Percentiles rank a stretch among this genome's conserved stretches.
phyloP scores from a whole-genome alignment of 2,113 vertebrate genomes.

The Aldabrachelys gigantea region DNA sequence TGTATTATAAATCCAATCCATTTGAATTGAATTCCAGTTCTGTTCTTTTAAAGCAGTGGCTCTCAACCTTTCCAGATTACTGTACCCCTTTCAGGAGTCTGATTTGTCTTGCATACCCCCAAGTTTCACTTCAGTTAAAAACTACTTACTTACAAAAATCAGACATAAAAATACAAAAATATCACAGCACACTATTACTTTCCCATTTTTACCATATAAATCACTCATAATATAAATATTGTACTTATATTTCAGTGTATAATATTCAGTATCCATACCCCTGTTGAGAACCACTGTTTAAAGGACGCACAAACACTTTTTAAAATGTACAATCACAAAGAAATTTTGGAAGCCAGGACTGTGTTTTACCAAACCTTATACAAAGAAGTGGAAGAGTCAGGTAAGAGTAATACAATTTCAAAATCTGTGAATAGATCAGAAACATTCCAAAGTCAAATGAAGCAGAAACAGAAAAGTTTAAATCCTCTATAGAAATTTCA shows the following conservation, averaged over 20 bases:
- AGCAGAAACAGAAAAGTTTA: constrained; percentile 48
- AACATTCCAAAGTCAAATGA: constrained; percentile 40
- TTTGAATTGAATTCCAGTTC: background rate
- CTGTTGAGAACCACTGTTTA: too few species aligned
- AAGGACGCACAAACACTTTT: too few species aligned
- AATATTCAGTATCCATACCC: too few species aligned
- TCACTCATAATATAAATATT: too few species aligned
- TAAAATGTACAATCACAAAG: too few species aligned
- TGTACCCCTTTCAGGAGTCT: too few species aligned
- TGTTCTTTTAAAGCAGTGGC: background rate
- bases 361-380: background rate
- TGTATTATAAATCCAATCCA: too few species aligned
- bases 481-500: constrained; percentile 50
- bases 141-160: background rate
- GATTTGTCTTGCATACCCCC: too few species aligned
- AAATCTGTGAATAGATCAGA: background rate
- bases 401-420: background rate
- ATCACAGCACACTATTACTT: too few species aligned
- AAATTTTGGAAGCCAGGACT: too few species aligned
- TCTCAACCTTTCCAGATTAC: background rate
- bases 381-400: background rate
- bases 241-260: too few species aligned
- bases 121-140: background rate
- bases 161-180: background rate
- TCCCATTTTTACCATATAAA: too few species aligned